Evolutionary conservation across 2,888 invertebrate genomes (phyloP).

Genomic region (Rosalia funebris): DNA sequence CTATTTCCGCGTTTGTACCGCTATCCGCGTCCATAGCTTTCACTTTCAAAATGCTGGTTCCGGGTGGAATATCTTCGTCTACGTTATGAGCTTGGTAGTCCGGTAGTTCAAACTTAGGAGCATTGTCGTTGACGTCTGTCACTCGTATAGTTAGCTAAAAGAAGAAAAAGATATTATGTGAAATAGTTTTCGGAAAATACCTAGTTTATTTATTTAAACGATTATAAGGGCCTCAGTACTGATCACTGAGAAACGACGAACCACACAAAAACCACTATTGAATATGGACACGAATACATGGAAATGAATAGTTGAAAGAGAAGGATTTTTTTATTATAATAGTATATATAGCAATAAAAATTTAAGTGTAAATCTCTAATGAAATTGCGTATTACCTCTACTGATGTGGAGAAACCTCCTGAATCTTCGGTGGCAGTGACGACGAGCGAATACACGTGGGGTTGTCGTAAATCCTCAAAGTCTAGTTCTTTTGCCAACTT

Average conservation of each 20-base stretch:
- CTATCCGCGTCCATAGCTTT: slow-evolving; percentile 96
- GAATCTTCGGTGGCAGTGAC: slow-evolving; percentile 97
- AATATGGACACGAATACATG: too few species aligned
- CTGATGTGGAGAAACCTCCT: slow-evolving; percentile 95
- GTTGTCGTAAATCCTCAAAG: slow-evolving; percentile 94
- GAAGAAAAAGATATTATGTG: slow-evolving; percentile 1
- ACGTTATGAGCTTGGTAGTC: slow-evolving; percentile 97
- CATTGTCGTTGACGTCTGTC: slow-evolving; percentile 97
- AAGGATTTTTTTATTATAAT: too few species aligned
- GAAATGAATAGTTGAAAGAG: too few species aligned
- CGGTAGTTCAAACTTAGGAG: slow-evolving; percentile 94
- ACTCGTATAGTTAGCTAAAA: slow-evolving; percentile 90
- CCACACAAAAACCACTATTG: too few species aligned
- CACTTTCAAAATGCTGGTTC: slow-evolving; percentile 92
- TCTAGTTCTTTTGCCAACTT: slow-evolving; percentile 95
- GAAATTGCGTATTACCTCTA: slow-evolving; percentile 86
- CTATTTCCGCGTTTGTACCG: slow-evolving; percentile 94
- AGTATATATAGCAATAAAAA: too few species aligned
- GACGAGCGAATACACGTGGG: slow-evolving; percentile 91
- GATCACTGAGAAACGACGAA: too few species aligned
- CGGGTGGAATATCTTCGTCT: slow-evolving; percentile 92
- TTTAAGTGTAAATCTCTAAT: too few species aligned
- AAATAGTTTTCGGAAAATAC: too few species aligned
- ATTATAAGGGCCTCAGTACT: too few species aligned
- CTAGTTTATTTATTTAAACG: too few species aligned